These are phyloP conservation scores for Dendrocincla fuliginosa DNA, from an alignment of 2,797 vertebrate genomes.

Conservation along the genomic window DNA sequence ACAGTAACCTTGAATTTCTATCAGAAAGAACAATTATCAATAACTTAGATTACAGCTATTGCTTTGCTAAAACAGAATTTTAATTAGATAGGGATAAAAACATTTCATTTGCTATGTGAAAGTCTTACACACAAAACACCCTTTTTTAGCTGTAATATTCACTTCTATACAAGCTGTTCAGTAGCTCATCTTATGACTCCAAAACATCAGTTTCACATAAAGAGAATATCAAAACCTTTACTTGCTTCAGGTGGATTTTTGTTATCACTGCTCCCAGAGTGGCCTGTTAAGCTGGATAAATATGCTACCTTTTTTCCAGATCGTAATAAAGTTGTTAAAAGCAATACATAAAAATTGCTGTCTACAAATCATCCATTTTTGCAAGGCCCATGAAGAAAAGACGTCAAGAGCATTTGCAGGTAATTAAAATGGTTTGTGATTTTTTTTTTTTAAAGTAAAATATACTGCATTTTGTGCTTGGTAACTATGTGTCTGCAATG, in stretches of 20 bases:
- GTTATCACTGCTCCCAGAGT: conserved; percentile 8
- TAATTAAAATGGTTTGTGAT: not conserved
- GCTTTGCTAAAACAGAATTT: not conserved
- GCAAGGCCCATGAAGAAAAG: not conserved
- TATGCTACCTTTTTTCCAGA: not conserved
- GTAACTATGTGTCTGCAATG: not conserved
- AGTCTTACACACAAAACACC: not conserved
- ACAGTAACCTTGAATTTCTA: not conserved
- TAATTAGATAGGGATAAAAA: not conserved
- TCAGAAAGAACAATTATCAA: not conserved
- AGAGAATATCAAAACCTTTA: not conserved
- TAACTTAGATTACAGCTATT: not conserved
- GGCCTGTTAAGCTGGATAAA: conserved; percentile 24
- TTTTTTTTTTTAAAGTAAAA: not conserved
- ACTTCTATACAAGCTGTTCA: not conserved
- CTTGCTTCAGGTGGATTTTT: conserved; percentile 3
- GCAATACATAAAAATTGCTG: not conserved
- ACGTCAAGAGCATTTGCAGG: not conserved
- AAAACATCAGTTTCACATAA: not conserved
- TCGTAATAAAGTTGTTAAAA: not conserved
- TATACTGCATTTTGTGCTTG: not conserved
- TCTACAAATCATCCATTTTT: not conserved
- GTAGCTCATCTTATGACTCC: not conserved
- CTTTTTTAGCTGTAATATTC: not conserved
- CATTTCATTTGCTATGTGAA: not conserved